phyloP scores from a whole-genome alignment of 2,888 invertebrate species.

The Trissolcus brochymenae region DNA sequence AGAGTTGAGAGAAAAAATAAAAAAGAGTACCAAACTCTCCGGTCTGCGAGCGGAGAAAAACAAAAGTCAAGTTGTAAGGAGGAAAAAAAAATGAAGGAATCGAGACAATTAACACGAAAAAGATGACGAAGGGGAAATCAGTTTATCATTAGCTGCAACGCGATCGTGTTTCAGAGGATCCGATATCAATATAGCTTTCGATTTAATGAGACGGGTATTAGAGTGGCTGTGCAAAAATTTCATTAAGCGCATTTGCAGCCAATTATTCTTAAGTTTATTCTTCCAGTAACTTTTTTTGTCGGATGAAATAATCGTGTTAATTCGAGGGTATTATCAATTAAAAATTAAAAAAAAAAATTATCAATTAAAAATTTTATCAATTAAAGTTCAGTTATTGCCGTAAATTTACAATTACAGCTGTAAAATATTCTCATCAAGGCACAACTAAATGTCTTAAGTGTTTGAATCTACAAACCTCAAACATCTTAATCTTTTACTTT shows the following conservation, averaged over 20 bases:
- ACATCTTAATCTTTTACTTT: too few relatives aligned
- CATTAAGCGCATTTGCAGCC: too few relatives aligned
- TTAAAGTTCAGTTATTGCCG: too few relatives aligned
- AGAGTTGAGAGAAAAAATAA: slow-evolving; percentile 39
- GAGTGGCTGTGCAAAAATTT: not conserved
- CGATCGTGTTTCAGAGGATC: slow-evolving; percentile 15
- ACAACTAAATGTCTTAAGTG: too few relatives aligned
- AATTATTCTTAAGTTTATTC: too few relatives aligned
- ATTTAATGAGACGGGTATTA: slow-evolving; percentile 12
- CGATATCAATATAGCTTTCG: slow-evolving; percentile 17
- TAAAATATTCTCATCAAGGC: too few relatives aligned
- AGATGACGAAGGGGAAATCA: slow-evolving; percentile 29
- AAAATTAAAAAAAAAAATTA: too few relatives aligned
- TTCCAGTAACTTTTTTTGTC: not conserved
- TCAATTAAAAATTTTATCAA: too few relatives aligned
- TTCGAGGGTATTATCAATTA: too few relatives aligned
- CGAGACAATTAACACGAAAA: slow-evolving; percentile 11
- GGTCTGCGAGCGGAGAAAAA: slow-evolving; percentile 21
- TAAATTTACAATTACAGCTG: too few relatives aligned
- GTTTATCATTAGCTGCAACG: slow-evolving; percentile 34
- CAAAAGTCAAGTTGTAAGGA: slow-evolving; percentile 19
- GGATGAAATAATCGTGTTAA: too few relatives aligned
- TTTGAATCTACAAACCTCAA: too few relatives aligned
- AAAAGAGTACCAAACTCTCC: slow-evolving; percentile 7
- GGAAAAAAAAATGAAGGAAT: slow-evolving; percentile 10